Conservation (phyloP, 2,113 vertebrate species). For the Gavia stellata region DNA sequence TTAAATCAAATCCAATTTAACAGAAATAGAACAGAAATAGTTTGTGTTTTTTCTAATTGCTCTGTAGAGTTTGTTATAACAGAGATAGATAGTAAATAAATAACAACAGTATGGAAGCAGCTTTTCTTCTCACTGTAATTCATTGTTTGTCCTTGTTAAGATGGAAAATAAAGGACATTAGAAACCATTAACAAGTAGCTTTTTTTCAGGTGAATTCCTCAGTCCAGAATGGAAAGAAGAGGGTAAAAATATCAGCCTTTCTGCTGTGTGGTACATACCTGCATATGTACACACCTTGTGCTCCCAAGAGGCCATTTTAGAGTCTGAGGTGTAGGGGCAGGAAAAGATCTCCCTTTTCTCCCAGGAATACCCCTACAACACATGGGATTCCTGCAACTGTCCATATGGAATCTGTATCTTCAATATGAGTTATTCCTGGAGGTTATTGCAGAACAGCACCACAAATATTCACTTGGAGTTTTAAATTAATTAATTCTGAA, state of each 20-base stretch:
- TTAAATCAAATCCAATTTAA: background rate
- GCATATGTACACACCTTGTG: too few relatives aligned
- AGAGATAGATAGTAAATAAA: background rate
- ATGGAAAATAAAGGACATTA: background rate
- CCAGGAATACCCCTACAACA: background rate
- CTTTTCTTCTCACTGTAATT: background rate
- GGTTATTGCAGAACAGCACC: background rate
- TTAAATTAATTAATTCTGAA: background rate
- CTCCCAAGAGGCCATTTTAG: background rate
- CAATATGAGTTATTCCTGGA: background rate
- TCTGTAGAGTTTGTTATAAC: background rate
- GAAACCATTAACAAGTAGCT: background rate
- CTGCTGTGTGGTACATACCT: fast-evolving
- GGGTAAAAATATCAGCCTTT: background rate
- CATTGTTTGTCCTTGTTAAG: background rate
- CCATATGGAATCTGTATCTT: background rate
- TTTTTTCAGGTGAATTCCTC: background rate
- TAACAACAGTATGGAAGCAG: background rate
- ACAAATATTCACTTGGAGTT: background rate
- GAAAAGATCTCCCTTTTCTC: background rate
- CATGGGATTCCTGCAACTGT: background rate
- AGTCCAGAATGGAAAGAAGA: background rate
- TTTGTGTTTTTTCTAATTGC: background rate
- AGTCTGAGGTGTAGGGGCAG: background rate
- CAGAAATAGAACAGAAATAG: background rate